Evolutionary conservation across 2,888 invertebrate species (phyloP).

Genomic region (Ametastegia equiseti): DNA sequence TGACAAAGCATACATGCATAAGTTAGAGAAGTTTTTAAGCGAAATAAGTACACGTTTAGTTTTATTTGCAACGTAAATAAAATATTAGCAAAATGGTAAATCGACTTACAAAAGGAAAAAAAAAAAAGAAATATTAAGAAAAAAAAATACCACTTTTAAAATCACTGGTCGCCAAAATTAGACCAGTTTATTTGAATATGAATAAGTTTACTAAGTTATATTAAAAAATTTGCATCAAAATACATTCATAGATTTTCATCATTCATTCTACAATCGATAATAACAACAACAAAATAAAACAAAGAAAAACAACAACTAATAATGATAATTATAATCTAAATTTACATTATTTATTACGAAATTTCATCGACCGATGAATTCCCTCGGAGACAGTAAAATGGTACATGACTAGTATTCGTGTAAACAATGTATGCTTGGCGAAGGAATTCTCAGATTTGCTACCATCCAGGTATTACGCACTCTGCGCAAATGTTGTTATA

Average conservation of each 20-base stretch:
- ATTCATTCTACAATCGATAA: conserved; percentile 3
- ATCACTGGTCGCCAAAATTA: background rate
- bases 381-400: conserved; percentile 16
- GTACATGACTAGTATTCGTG: background rate
- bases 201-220: conserved; percentile 19
- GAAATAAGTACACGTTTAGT: background rate
- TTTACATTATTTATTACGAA: conserved; percentile 30
- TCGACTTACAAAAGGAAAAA: conserved; percentile 6
- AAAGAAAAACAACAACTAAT: background rate
- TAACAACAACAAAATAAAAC: background rate
- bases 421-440: no score
- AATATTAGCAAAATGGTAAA: background rate
- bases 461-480: no score
- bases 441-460: no score
- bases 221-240: background rate
- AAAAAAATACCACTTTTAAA: conserved; percentile 35
- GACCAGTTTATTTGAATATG: conserved; percentile 5
- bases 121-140: no score
- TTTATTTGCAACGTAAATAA: conserved; percentile 17
- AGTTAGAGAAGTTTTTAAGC: background rate
- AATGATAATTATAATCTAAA: no score
- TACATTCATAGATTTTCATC: background rate
- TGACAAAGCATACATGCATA: conserved; percentile 12
- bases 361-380: conserved; percentile 19
- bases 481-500: background rate